Evolutionary conservation across 92 coral and sea anemone genomes (phyloP).

Genomic region (Epizoanthus scotinus): DNA sequence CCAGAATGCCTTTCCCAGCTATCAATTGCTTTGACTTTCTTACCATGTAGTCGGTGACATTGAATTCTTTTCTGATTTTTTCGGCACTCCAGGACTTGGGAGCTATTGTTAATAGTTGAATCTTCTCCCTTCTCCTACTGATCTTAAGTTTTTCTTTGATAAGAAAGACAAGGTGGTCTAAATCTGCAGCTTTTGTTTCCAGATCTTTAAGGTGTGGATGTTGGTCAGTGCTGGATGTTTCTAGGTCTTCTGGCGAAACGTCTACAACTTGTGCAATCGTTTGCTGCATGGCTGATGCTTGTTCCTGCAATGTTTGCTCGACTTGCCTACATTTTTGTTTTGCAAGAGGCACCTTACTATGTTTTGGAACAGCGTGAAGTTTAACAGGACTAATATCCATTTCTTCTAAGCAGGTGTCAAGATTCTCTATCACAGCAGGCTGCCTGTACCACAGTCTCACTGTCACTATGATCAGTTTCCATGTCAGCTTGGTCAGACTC

Average conservation of each 20-base stretch:
- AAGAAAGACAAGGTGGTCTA: constrained; percentile 32
- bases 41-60: constrained; percentile 25
- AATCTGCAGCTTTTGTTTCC: constrained; percentile 27
- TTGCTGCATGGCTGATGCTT: constrained; percentile 25
- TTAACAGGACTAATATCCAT: constrained; percentile 8
- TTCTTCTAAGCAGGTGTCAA: constrained; percentile 28
- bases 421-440: constrained; percentile 28
- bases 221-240: constrained; percentile 10
- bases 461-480: constrained; percentile 23
- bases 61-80: constrained; percentile 11
- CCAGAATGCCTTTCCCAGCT: constrained; percentile 23
- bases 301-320: constrained; percentile 8
- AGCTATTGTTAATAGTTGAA: constrained; percentile 26
- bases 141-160: constrained; percentile 30
- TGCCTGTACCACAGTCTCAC: background rate
- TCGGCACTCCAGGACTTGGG: constrained; percentile 21
- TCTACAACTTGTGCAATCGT: constrained; percentile 30
- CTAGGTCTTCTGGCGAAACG: constrained; percentile 19
- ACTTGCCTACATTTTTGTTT: constrained; percentile 13
- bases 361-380: background rate
- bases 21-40: background rate
- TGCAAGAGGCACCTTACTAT: constrained; percentile 2
- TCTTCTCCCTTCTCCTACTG: constrained; percentile 27
- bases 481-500: constrained; percentile 35
- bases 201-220: constrained; percentile 22